These are phyloP conservation scores for Elachura formosa DNA, from an alignment of 2,113 vertebrate genomes.

Conservation along the genomic window DNA sequence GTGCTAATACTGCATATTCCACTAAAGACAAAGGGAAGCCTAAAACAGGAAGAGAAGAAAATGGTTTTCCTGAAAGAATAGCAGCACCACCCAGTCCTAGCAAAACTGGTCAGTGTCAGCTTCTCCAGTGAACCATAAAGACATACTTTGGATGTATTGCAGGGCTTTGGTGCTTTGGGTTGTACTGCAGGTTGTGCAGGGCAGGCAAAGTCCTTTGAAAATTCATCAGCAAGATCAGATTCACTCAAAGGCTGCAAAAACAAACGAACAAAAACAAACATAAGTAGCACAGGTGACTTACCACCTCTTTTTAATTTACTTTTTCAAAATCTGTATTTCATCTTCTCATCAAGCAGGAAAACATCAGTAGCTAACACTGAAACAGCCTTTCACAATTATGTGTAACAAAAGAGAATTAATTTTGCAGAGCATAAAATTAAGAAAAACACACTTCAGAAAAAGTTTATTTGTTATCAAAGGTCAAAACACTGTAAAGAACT, in stretches of 20 bases:
- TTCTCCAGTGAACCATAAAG: not conserved
- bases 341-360: not conserved
- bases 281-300: not conserved
- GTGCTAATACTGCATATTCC: not conserved
- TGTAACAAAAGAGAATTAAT: not conserved
- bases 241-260: slow-evolving; percentile 64
- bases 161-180: slow-evolving; percentile 16
- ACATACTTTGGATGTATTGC: slow-evolving; percentile 52
- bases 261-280: not conserved
- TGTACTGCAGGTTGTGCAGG: not conserved
- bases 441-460: not conserved
- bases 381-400: not conserved
- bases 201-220: slow-evolving; percentile 67
- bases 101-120: not conserved
- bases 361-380: not conserved
- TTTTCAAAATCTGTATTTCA: not conserved
- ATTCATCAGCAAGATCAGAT: slow-evolving; percentile 66
- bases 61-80: not conserved
- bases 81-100: not conserved
- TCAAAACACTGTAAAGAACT: not conserved
- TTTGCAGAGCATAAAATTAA: not conserved
- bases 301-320: not conserved
- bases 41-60: not conserved
- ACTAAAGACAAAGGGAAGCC: accelerated
- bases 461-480: not conserved